Evolutionary conservation across 2,797 vertebrate species (phyloP), one percentile per base, ranked within the genome.

Genomic region (Myotis planiceps): DNA sequence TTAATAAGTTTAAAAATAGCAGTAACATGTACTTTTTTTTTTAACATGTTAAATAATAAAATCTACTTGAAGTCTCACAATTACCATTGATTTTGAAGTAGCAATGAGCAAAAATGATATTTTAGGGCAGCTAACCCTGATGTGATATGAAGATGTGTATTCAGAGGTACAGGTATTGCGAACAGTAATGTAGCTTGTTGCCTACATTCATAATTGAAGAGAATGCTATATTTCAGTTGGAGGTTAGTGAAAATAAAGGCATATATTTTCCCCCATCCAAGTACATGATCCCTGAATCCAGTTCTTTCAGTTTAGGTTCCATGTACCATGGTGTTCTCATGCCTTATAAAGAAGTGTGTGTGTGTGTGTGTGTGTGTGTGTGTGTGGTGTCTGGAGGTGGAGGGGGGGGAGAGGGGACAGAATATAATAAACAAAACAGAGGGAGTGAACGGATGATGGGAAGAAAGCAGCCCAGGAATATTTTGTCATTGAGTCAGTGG

Each of bases 401-500:
- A 7, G 6, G 6, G 27, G 15, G 27, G 8, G 37, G 19, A 9
- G 39, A 32, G 6, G 4, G 49, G 1, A 60, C 42, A 66, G 37
- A 55, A 13, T 88, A 65, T 91, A 12, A n/a, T 45, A 85, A 93
- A 71, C 9, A 86, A 68, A 68, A 19, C 45, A 45, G 16, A 45
- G 19, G 29, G 15, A 90, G 19, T 47, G 15, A 80, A 63, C 76
- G 79, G 23, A 34, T 42, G 86, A 19, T 63, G 68, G 74, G 49
- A 88, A 63, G n/a, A 89, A 42, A 32, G 81, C 55, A 93, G 69
- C 92, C 65, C 68, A 21, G 81, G 86, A 90, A 89, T 97, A 75
- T 80, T 95, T 95, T 69, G 58, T 58, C 88, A 66, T n/a, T 95
- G 96, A 95, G 94, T 94, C 96, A 85, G 68, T 94, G 84, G 79